These are phyloP conservation scores for Ceramica pisi DNA, from an alignment of 2,888 invertebrate genomes.

Conservation along the genomic window DNA sequence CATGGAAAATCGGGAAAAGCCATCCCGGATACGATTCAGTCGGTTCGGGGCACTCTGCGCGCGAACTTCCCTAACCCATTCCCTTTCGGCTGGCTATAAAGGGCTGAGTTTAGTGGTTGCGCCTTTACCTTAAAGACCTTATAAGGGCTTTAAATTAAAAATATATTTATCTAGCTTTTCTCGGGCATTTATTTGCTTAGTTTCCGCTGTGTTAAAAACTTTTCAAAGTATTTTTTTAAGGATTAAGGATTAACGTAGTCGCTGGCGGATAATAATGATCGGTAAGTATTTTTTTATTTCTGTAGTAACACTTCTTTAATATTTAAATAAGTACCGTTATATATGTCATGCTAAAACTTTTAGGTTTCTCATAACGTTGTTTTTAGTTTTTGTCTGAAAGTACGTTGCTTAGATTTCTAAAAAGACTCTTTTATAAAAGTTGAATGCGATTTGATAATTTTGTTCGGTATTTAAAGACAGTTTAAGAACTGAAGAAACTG, in stretches of 20 bases:
- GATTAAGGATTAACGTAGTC: constrained; percentile 79
- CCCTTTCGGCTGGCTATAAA: constrained; percentile 51
- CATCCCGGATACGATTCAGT: constrained; percentile 86
- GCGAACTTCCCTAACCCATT: constrained; percentile 75
- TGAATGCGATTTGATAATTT: not conserved
- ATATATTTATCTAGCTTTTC: constrained; percentile 1
- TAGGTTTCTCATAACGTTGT: not conserved
- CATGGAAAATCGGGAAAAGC: constrained; percentile 83
- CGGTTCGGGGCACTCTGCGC: constrained; percentile 82
- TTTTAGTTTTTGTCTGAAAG: not conserved
- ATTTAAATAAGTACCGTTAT: constrained; percentile 29
- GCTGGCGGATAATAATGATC: constrained; percentile 84
- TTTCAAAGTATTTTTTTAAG: constrained; percentile 80
- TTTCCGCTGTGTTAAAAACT: constrained; percentile 72
- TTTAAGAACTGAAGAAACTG: not conserved
- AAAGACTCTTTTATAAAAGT: constrained; percentile 12
- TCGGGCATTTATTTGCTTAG: constrained; percentile 39
- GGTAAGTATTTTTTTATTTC: constrained; percentile 79
- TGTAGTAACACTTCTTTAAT: constrained; percentile 22
- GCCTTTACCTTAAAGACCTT: constrained; percentile 40
- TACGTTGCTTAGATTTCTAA: not conserved
- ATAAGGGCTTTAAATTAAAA: constrained; percentile 15
- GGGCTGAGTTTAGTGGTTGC: constrained; percentile 62
- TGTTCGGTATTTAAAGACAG: not conserved
- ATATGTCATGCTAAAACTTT: too few species aligned